These are phyloP conservation scores for Passer montanus DNA, from an alignment of 2,113 vertebrate species.

Conservation along the genomic window DNA sequence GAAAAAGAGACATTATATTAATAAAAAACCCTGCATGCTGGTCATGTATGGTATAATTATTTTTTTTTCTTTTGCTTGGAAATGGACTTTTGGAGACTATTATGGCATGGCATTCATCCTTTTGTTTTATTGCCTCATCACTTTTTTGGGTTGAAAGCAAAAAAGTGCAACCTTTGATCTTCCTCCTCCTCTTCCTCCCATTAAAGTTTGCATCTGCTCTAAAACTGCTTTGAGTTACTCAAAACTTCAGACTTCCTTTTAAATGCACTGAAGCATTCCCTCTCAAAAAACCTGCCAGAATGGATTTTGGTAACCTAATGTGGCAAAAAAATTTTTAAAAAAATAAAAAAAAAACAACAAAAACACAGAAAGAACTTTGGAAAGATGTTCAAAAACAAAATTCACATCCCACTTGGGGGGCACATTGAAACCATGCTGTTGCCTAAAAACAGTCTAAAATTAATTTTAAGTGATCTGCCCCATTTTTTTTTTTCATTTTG, in stretches of 20 bases:
- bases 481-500: conserved; percentile 71
- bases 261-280: conserved; percentile 87
- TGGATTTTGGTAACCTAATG: conserved; percentile 79
- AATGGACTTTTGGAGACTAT: conserved; percentile 88
- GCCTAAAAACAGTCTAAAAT: conserved; percentile 83
- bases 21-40: conserved; percentile 98
- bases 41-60: conserved; percentile 96
- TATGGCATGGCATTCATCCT: conserved; percentile 95
- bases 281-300: conserved; percentile 81
- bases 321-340: conserved; percentile 51
- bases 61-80: conserved; percentile 85
- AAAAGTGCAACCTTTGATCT: conserved; percentile 88
- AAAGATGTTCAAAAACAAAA: conserved; percentile 68
- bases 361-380: conserved; percentile 67
- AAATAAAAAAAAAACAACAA: background rate
- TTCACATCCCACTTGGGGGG: conserved; percentile 67
- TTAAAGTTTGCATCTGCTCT: conserved; percentile 83
- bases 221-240: conserved; percentile 87
- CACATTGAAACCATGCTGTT: conserved; percentile 83
- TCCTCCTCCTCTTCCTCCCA: conserved; percentile 79
- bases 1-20: conserved; percentile 88
- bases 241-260: conserved; percentile 82
- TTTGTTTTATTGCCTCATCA: conserved; percentile 89
- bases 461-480: conserved; percentile 82
- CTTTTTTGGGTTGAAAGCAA: conserved; percentile 94